A percentile compares a stretch with the other conserved stretches of the same genome.
Conservation (phyloP, 2,113 vertebrate species). For the Campylomormyrus tamandua region DNA sequence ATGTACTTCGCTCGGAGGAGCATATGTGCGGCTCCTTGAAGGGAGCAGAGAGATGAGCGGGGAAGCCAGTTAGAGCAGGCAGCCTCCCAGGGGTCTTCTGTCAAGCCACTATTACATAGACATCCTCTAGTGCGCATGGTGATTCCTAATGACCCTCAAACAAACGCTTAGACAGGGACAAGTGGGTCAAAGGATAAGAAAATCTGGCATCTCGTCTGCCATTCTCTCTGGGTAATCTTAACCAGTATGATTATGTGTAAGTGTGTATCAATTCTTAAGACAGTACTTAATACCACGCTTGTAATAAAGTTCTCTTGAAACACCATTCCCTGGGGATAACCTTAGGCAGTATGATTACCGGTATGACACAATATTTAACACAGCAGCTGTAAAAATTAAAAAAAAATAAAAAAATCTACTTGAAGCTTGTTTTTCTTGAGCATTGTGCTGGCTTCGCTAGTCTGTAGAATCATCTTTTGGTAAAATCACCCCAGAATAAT, state of each 20-base stretch:
- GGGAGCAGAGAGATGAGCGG: not conserved
- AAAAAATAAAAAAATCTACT: not conserved
- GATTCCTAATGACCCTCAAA: not conserved
- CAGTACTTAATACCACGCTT: not conserved
- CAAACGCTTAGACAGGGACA: not conserved
- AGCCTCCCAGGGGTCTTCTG: not conserved
- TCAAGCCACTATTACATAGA: not conserved
- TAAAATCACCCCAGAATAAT: not conserved
- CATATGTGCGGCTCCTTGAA: constrained; percentile 13
- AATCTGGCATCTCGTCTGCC: not conserved
- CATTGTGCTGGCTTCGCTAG: not conserved
- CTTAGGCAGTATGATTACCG: not conserved
- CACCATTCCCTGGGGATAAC: not conserved
- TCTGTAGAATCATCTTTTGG: not conserved
- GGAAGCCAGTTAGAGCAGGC: not conserved
- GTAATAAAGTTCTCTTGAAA: not conserved
- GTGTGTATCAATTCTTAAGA: not conserved
- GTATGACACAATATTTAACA: not conserved
- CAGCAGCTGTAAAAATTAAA: not conserved
- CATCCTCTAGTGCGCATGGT: not conserved
- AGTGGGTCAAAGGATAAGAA: not conserved
- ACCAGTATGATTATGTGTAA: not conserved
- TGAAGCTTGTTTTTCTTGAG: not conserved
- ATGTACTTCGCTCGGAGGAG: constrained; percentile 5
- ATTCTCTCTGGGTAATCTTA: not conserved